These are phyloP conservation scores for Microchirus variegatus DNA, from an alignment of 2,797 vertebrate species.

Conservation along the genomic window DNA sequence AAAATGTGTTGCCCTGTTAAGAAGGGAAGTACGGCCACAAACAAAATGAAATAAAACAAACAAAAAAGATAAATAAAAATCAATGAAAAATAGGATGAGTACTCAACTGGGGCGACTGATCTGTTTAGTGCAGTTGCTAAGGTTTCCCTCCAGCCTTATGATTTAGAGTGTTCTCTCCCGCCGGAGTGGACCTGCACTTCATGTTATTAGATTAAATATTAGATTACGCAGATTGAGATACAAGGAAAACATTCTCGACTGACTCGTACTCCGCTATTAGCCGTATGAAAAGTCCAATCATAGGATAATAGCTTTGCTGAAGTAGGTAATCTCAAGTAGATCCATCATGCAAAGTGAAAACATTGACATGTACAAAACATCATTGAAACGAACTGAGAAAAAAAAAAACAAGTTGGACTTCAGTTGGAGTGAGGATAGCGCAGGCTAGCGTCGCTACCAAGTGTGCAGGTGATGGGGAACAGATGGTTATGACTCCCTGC, in stretches of 20 bases:
- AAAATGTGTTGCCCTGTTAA: conserved; percentile 88
- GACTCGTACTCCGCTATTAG: too few relatives aligned
- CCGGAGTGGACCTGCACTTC: too few relatives aligned
- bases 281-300: too few relatives aligned
- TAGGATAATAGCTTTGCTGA: too few relatives aligned
- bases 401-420: neutral
- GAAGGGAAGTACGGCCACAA: conserved; percentile 76
- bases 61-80: conserved; percentile 4
- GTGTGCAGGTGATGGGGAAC: conserved; percentile 20
- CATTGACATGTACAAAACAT: too few relatives aligned
- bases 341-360: neutral
- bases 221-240: too few relatives aligned
- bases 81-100: conserved; percentile 24
- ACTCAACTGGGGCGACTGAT: conserved; percentile 58
- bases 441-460: neutral
- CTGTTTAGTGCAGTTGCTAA: conserved; percentile 79
- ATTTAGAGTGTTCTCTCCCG: too few relatives aligned
- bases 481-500: conserved; percentile 32
- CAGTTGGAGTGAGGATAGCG: neutral
- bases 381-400: too few relatives aligned
- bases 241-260: too few relatives aligned
- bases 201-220: too few relatives aligned
- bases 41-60: neutral
- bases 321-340: neutral
- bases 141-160: conserved; percentile 12